A percentile compares a stretch with the other conserved stretches of the same genome.
phyloP scores from a whole-genome alignment of 2,113 vertebrate species.

The Brienomyrus longianalis region DNA sequence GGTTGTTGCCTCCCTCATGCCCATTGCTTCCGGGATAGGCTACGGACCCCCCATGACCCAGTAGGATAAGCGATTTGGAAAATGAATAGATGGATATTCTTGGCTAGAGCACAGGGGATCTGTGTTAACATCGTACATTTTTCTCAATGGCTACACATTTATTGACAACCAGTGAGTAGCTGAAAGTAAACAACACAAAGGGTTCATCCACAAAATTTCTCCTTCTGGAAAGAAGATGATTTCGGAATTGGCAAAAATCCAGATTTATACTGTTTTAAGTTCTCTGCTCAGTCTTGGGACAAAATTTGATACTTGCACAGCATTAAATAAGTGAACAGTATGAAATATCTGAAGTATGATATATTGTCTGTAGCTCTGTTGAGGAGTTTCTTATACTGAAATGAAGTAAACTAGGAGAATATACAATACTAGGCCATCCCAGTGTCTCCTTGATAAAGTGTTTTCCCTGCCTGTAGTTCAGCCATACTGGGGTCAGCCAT shows the following conservation, averaged over 20 bases:
- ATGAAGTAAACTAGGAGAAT: not conserved
- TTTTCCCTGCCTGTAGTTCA: not conserved
- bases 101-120: not conserved
- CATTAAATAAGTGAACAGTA: not conserved
- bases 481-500: constrained; percentile 42
- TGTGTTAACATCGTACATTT: not conserved
- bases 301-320: not conserved
- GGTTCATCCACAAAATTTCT: not conserved
- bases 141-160: not conserved
- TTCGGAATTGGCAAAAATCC: not conserved
- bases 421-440: not conserved
- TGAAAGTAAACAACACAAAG: not conserved
- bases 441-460: not conserved
- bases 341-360: not conserved
- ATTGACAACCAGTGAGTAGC: not conserved
- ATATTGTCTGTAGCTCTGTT: not conserved
- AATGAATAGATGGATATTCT: not conserved
- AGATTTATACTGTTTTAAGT: not conserved
- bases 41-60: too few relatives aligned
- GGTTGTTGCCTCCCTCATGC: too few relatives aligned
- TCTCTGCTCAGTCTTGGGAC: not conserved
- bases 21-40: too few relatives aligned
- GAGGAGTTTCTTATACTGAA: not conserved
- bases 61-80: too few relatives aligned
- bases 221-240: not conserved